phyloP scores from a whole-genome alignment of 2,888 invertebrate genomes.

The Drosophila formosana region DNA sequence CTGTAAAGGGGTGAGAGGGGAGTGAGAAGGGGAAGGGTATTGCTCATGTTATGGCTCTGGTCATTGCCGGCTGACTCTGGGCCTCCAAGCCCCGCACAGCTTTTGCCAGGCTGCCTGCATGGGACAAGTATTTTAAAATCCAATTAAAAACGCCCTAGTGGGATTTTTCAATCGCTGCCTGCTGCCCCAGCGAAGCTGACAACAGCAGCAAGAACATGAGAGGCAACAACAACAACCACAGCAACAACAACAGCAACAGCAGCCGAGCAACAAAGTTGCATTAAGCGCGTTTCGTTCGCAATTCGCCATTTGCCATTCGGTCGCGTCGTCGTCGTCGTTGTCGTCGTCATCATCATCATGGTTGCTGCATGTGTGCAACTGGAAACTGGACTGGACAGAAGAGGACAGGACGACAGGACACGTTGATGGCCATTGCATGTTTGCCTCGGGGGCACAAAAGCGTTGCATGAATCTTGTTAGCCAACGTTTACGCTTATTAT shows the following conservation, averaged over 20 bases:
- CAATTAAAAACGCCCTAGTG: conserved; percentile 85
- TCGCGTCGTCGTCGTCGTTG: conserved; percentile 40
- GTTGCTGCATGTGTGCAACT: conserved; percentile 20
- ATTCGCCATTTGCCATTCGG: conserved; percentile 61
- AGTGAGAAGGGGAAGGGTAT: conserved; percentile 1
- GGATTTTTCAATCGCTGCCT: conserved; percentile 83
- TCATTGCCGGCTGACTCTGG: conserved; percentile 30
- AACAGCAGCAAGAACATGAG: conserved; percentile 36
- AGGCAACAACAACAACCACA: conserved; percentile 18
- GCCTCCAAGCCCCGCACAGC: conserved; percentile 18
- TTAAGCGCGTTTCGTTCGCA: conserved; percentile 73
- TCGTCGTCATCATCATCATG: conserved; percentile 3
- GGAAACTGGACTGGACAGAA: conserved; percentile 26
- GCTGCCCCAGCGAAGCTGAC: conserved; percentile 44
- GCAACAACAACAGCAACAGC: conserved; percentile 22
- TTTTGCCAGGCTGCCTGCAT: conserved; percentile 58
- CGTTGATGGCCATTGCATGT: conserved; percentile 80
- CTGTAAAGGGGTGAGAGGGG: conserved; percentile 1
- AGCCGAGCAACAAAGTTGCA: conserved; percentile 76
- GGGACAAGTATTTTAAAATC: conserved; percentile 85
- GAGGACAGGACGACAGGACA: conserved; percentile 51
- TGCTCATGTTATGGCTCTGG: conserved; percentile 64
- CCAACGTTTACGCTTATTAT: conserved; percentile 83
- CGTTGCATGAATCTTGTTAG: conserved; percentile 82
- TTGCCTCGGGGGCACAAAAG: conserved; percentile 78